Evolutionary conservation across 2,113 vertebrate genomes (phyloP).

Genomic region (Eubucco bourcierii): DNA sequence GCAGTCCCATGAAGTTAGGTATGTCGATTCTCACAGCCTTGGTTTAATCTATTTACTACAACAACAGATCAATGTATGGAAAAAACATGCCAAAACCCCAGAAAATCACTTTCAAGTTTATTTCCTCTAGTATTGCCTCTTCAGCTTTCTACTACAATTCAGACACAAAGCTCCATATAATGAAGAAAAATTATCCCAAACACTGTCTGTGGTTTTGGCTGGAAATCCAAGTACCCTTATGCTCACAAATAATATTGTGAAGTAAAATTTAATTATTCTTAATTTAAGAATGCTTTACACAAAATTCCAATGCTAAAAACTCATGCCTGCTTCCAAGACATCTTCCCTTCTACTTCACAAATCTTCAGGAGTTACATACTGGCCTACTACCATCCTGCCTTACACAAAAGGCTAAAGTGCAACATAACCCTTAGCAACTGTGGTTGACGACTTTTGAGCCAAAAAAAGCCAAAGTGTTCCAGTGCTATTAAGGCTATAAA

Average conservation of each 20-base stretch:
- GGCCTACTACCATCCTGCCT: neutral
- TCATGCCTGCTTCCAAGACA: neutral
- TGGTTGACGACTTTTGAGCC: neutral
- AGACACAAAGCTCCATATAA: neutral
- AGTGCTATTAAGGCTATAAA: neutral
- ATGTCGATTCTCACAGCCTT: neutral
- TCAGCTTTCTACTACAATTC: neutral
- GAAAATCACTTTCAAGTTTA: neutral
- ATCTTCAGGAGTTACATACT: neutral
- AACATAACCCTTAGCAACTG: neutral
- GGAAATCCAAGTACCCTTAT: neutral
- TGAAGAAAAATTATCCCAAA: neutral
- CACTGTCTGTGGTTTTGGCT: neutral
- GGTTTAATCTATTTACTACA: neutral
- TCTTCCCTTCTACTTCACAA: neutral
- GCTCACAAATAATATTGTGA: neutral
- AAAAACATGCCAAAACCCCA: neutral
- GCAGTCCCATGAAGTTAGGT: neutral
- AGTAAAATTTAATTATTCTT: neutral
- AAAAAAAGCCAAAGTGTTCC: neutral
- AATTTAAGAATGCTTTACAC: neutral
- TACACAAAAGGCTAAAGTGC: accelerated
- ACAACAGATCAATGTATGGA: neutral
- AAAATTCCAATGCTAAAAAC: neutral
- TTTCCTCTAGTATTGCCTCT: neutral